Conservation (phyloP, 2,888 invertebrate genomes). For the Ypsolopha scabrella region DNA sequence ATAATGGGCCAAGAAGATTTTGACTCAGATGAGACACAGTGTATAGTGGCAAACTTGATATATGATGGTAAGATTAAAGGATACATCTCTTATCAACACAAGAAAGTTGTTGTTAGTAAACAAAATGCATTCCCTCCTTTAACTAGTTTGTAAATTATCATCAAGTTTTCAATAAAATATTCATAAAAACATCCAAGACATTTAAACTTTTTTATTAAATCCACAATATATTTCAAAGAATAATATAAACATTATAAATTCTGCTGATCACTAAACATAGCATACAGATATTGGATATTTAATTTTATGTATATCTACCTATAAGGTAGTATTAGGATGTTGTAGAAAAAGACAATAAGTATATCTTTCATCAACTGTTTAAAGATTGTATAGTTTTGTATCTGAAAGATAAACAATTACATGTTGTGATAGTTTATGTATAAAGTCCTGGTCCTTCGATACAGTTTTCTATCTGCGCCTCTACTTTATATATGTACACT, state of each 20-base stretch:
- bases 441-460: no score
- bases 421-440: no score
- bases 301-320: neutral
- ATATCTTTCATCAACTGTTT: no score
- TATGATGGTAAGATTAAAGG: conserved; percentile 98
- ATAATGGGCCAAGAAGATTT: conserved; percentile 87
- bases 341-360: no score
- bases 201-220: conserved; percentile 65
- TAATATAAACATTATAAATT: conserved; percentile 66
- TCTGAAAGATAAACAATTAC: no score
- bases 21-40: conserved; percentile 94
- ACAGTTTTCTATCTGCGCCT: no score
- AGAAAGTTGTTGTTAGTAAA: conserved; percentile 97
- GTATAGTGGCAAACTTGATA: conserved; percentile 96
- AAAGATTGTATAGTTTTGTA: no score
- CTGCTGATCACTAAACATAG: conserved; percentile 40
- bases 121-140: conserved; percentile 94
- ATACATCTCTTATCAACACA: conserved; percentile 96
- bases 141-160: conserved; percentile 65
- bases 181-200: conserved; percentile 20
- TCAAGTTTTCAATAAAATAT: neutral
- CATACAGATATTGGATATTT: neutral
- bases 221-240: conserved; percentile 68
- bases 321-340: neutral
- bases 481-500: no score